Evolutionary conservation across 37 sponge, comb jelly and placozoan species (phyloP).

Genomic region (Beroe forskalii): DNA sequence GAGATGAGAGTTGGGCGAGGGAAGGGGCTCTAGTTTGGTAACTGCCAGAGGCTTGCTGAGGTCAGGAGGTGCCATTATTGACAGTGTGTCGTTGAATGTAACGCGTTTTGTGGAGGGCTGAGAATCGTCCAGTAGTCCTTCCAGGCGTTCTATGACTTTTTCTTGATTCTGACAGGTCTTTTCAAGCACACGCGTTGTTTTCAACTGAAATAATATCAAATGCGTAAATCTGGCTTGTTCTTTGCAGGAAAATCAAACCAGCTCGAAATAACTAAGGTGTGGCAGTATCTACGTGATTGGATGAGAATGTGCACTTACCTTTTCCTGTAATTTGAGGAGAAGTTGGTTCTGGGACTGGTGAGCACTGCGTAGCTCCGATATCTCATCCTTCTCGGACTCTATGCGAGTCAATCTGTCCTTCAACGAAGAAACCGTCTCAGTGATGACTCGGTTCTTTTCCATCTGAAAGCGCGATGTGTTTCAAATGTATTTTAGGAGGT

Average conservation of each 20-base stretch:
- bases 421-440: neutral
- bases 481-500: too few relatives aligned
- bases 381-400: constrained; percentile 16
- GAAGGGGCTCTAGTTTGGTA: constrained; percentile 39
- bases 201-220: too few relatives aligned
- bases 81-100: constrained; percentile 8
- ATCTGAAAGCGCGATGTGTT: neutral
- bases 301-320: too few relatives aligned
- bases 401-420: neutral
- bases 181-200: constrained; percentile 24
- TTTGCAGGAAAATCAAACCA: neutral
- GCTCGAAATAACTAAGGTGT: too few relatives aligned
- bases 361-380: constrained; percentile 29
- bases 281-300: too few relatives aligned
- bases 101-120: neutral
- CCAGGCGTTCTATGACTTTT: constrained; percentile 55
- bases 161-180: constrained; percentile 46
- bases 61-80: neutral
- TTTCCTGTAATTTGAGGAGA: constrained; percentile 28
- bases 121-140: neutral
- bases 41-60: neutral
- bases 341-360: constrained; percentile 40
- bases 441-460: neutral
- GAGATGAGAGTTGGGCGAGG: neutral
- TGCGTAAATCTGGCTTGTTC: neutral